Evolutionary conservation across 2,888 invertebrate species (phyloP), one percentile per base, ranked within the genome.

Genomic region (Ormyrus nitidulus): DNA sequence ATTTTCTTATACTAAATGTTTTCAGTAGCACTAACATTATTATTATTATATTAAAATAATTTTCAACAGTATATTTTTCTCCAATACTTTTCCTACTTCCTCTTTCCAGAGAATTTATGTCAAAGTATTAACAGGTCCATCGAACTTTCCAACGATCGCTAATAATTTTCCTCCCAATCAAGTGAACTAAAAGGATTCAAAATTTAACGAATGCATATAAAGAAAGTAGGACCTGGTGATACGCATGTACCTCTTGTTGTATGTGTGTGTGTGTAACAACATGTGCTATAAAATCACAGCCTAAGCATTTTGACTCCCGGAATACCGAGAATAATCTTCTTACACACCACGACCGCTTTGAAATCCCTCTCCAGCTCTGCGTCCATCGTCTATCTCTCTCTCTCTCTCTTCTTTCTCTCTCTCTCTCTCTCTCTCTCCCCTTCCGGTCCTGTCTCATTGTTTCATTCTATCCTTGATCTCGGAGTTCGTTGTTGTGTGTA

Each of bases 381-480:
- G 34, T 34, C 34, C 34, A 34, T 34, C 34, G 34, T 34, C 34
- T 34, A 75, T 66, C 82, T 34, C 34, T 34, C 34, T 34, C 34
- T 34, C 34, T 34, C 34, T 34, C 82, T 34, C 34, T 34, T 34
- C 78, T 66, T 0, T 34, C 51, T 48, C 13, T 58, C 65, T 80
- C 72, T 83, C 79, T 83, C 82, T 34, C 1, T 34, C 4, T 3
- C 34, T 3, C 34, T 34, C 34, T 4, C 34, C 34, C 34, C 34
- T 34, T 34, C 3, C 34, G 34, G 4, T 4, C 34, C 34, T 34
- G 3, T 34, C 34, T 34, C 34, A 34, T 34, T 34, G 34, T 70
- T 78, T 80, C 59, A 72, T 49, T 77, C n/a, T 54, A 70, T 68
- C 56, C 62, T 66, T 78, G 53, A 58, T 80, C 56, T 77, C 53